Base-by-base conservation (phyloP, 2,888 invertebrate species). In the Parapristionchus giblindavisi region DNA sequence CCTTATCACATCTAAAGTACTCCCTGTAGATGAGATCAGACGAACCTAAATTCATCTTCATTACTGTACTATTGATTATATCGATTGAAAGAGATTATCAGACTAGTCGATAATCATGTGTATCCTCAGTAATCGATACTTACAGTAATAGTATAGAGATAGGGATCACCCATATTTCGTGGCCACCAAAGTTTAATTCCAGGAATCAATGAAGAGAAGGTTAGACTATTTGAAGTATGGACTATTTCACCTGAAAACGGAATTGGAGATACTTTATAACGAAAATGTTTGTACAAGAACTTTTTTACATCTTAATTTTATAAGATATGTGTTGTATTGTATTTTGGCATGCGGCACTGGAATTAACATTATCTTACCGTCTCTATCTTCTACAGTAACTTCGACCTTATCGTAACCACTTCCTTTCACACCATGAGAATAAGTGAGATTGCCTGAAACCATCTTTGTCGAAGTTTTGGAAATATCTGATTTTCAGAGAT, bases 131-230 rank as follows among this genome's bases (percentile, higher is more conserved):
- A 11, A 61, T 3, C 8, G 8, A 61, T 2, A 34, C 63, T 29
- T n/a, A 93, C 94, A 91, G 94, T 92, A 75, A 96, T 90, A 3
- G 92, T 93, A 88, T 97, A 96, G 77, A 94, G 89, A 88, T 95
- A 94, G 52, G 88, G 81, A 1, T 81, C 76, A 3, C 86, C 83
- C 88, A 88, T 89, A 52, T 88, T 89, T 77, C 87, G 88, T 2
- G 89, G 90, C 89, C 89, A 90, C 90, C 89, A 90, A 11, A 88
- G 82, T 32, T 85, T 85, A 14, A 85, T 87, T 75, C 88, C 85
- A 2, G 75, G 58, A 2, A 86, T 34, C 27, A 74, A 60, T 14
- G 78, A 79, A n/a, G 40, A 27, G 8, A 8, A 48, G 0, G 60
- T 71, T 5, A 56, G 58, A 5, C n/a, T 5, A 11, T 3, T 5